phyloP scores from a whole-genome alignment of 2,888 invertebrate genomes.

The Agrotis ipsilon region DNA sequence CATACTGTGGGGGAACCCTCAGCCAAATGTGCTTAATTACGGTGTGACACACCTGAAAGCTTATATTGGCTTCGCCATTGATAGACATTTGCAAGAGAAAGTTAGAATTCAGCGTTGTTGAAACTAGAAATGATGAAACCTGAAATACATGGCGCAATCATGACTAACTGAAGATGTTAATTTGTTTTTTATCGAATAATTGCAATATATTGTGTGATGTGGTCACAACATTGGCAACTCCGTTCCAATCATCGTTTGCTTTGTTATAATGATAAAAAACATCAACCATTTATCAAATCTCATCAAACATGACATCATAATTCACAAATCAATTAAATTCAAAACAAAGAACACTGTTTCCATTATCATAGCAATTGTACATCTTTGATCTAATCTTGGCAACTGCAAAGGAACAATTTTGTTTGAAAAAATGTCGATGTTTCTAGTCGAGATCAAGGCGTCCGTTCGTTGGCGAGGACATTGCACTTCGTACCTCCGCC shows the following conservation, averaged over 20 bases:
- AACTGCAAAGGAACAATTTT: conserved; percentile 61
- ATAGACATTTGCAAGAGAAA: conserved; percentile 33
- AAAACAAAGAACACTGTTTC: conserved; percentile 30
- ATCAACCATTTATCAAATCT: conserved; percentile 16
- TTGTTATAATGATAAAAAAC: conserved; percentile 10
- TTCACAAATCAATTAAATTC: conserved; percentile 35
- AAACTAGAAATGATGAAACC: neutral
- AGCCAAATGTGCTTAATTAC: conserved; percentile 77
- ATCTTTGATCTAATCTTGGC: conserved; percentile 53
- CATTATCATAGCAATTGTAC: conserved; percentile 59
- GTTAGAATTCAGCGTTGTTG: neutral
- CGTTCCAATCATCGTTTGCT: conserved; percentile 1
- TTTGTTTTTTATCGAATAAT: too few relatives aligned
- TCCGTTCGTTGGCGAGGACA: conserved; percentile 90
- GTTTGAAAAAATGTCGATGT: conserved; percentile 78
- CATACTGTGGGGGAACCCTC: conserved; percentile 72
- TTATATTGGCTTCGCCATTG: conserved; percentile 47
- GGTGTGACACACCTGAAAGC: conserved; percentile 65
- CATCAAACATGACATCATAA: conserved; percentile 16
- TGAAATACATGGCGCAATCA: too few relatives aligned
- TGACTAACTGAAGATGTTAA: neutral
- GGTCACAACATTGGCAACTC: conserved; percentile 5
- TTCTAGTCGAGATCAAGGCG: conserved; percentile 82
- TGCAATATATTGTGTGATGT: neutral
- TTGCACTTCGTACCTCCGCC: conserved; percentile 85